These are phyloP conservation scores for Drosophila peninsularis DNA, from an alignment of 2,888 invertebrate species.

Conservation along the genomic window DNA sequence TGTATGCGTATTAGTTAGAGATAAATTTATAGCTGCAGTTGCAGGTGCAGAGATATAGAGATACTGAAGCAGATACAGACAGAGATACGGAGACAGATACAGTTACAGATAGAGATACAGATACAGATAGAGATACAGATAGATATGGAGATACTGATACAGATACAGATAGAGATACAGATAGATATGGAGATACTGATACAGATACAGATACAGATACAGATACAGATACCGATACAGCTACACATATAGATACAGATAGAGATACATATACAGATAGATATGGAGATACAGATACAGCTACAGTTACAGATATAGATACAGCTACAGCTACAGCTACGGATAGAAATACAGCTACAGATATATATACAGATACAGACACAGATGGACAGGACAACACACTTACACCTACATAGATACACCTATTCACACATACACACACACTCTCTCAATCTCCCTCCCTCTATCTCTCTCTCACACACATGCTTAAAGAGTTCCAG, in stretches of 20 bases:
- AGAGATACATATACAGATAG: neutral
- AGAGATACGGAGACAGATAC: neutral
- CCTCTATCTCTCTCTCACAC: neutral
- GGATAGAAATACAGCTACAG: neutral
- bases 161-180: slow-evolving; percentile 6
- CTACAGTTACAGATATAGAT: neutral
- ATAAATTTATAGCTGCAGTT: neutral
- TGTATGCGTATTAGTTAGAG: neutral
- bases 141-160: no score
- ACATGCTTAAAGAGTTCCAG: neutral
- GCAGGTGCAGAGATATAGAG: no score
- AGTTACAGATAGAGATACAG: slow-evolving; percentile 6
- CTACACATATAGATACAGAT: neutral
- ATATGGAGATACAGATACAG: neutral
- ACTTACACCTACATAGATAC: no score
- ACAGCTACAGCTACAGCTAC: neutral
- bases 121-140: neutral
- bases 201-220: slow-evolving; percentile 3
- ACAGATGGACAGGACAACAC: neutral
- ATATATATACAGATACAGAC: neutral
- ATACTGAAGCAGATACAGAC: neutral
- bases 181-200: neutral
- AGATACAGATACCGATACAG: neutral
- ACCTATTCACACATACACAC: neutral
- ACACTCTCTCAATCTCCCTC: slow-evolving; percentile 1